phyloP scores from a whole-genome alignment of 2,797 vertebrate species.

The Tragopan temminckii region DNA sequence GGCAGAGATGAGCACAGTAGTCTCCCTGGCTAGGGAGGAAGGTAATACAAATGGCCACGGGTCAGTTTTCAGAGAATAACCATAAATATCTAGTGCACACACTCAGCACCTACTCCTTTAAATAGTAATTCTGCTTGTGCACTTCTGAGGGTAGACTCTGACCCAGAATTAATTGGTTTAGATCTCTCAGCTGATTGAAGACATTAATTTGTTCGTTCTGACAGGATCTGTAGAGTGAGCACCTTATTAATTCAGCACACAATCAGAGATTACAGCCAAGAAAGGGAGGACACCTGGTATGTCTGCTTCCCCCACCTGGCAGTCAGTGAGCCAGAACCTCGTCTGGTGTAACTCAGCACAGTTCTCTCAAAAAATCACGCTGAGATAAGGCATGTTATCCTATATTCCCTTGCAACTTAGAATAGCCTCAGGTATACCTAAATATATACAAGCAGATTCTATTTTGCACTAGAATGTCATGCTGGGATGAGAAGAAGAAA shows the following conservation, averaged over 20 bases:
- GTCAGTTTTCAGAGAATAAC: background rate
- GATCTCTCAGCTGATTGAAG: background rate
- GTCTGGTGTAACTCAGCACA: background rate
- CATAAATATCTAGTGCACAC: background rate
- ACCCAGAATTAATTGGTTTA: background rate
- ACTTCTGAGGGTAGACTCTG: background rate
- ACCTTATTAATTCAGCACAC: background rate
- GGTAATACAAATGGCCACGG: background rate
- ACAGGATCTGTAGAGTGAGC: background rate
- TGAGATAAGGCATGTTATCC: background rate
- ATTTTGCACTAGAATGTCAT: background rate
- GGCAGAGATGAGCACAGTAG: background rate
- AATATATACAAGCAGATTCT: background rate
- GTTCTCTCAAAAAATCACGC: background rate
- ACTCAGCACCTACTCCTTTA: background rate
- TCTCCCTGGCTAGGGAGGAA: background rate
- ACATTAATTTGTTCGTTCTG: background rate
- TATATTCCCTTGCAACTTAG: accelerated
- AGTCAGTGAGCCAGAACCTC: background rate
- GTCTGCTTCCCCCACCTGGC: background rate
- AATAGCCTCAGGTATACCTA: background rate
- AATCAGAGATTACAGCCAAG: background rate
- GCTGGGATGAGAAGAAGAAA: accelerated
- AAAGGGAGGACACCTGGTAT: background rate
- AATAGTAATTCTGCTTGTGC: background rate